Conservation (phyloP, 1,140 invertebrate species). For the Bombus impatiens region DNA sequence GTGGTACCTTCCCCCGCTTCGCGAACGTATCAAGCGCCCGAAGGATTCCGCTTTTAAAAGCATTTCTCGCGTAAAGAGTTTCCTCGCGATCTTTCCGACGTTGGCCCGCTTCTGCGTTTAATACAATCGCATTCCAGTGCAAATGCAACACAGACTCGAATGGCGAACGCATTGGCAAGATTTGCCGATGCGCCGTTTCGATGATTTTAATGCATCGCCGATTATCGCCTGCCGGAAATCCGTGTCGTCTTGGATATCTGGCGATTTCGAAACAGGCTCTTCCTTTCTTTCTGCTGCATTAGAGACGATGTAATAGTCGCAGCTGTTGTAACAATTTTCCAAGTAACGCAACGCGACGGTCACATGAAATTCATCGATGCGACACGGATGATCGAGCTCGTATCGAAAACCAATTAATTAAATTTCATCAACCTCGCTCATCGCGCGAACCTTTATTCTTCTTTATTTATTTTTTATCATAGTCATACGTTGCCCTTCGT, state of each 20-base stretch:
- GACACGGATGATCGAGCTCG: slow-evolving; percentile 5
- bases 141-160: slow-evolving; percentile 31
- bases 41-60: slow-evolving; percentile 53
- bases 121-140: slow-evolving; percentile 38
- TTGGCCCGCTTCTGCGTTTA: slow-evolving; percentile 36
- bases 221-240: slow-evolving; percentile 42
- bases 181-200: slow-evolving; percentile 50
- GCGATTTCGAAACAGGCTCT: slow-evolving; percentile 2
- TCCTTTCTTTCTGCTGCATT: slow-evolving; percentile 52
- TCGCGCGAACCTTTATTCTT: too few relatives aligned
- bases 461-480: too few relatives aligned
- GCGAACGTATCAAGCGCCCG: background rate
- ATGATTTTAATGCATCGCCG: slow-evolving; percentile 66
- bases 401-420: slow-evolving; percentile 53
- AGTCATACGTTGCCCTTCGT: too few relatives aligned
- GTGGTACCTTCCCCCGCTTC: background rate
- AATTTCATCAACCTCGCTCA: background rate
- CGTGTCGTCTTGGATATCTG: slow-evolving; percentile 30
- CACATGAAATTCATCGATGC: slow-evolving; percentile 18
- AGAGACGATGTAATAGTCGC: slow-evolving; percentile 41
- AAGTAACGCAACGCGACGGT: background rate
- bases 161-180: slow-evolving; percentile 52
- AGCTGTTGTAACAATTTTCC: slow-evolving; percentile 27
- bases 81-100: slow-evolving; percentile 46
- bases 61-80: slow-evolving; percentile 25